Conservation (phyloP, 2,797 vertebrate genomes). For the Sebastes vulpes region DNA sequence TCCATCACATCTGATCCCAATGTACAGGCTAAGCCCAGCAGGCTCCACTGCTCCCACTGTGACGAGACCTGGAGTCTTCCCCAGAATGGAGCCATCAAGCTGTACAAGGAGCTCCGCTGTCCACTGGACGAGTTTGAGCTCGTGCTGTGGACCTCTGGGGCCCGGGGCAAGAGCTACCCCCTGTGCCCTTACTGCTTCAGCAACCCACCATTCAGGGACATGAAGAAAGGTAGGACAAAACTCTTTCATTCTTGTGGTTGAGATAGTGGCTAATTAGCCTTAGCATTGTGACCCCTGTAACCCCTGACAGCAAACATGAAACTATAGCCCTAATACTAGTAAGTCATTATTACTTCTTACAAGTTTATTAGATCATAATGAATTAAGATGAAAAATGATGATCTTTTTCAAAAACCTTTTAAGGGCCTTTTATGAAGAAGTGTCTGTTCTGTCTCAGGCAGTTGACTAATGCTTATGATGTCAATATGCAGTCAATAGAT, state of each 20-base stretch:
- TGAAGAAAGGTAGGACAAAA: slow-evolving; percentile 93
- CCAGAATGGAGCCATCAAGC: slow-evolving; percentile 96
- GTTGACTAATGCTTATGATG: too few relatives aligned
- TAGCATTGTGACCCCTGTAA: neutral
- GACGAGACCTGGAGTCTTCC: slow-evolving; percentile 98
- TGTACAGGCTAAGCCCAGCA: slow-evolving; percentile 93
- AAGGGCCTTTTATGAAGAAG: neutral
- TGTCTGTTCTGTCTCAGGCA: neutral
- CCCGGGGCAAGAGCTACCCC: slow-evolving; percentile 95
- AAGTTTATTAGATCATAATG: neutral
- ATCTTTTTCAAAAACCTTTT: neutral
- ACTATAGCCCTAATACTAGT: neutral
- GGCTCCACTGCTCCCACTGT: slow-evolving; percentile 98
- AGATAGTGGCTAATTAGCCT: neutral
- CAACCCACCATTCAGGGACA: slow-evolving; percentile 96
- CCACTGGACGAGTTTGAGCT: slow-evolving; percentile 97
- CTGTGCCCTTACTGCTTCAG: slow-evolving; percentile 98
- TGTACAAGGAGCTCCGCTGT: slow-evolving; percentile 97
- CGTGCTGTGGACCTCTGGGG: slow-evolving; percentile 95
- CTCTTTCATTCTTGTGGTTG: neutral
- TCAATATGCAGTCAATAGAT: too few relatives aligned
- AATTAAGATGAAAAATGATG: neutral
- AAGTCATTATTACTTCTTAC: neutral
- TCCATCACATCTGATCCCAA: neutral
- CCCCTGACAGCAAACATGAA: neutral